phyloP scores from a whole-genome alignment of 2,888 invertebrate genomes.

The Philopedon plagiatum region DNA sequence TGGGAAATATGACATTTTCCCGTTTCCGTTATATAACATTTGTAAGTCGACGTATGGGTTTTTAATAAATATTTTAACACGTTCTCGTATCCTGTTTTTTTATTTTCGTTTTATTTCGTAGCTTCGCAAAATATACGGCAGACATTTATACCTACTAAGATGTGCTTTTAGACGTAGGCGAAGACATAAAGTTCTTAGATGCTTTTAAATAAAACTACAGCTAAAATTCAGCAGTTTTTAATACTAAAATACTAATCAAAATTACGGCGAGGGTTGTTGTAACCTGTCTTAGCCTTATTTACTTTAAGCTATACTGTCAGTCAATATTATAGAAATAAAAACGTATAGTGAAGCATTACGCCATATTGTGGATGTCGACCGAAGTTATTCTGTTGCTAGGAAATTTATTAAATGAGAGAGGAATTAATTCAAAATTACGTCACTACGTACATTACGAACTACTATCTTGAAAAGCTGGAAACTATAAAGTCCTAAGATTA shows the following conservation, averaged over 20 bases:
- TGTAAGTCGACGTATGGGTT: constrained; percentile 47
- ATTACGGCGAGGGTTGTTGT: too few relatives aligned
- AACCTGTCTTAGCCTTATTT: too few relatives aligned
- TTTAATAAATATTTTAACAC: constrained; percentile 51
- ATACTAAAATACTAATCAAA: neutral
- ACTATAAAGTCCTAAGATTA: too few relatives aligned
- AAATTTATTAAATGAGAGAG: too few relatives aligned
- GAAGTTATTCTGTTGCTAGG: too few relatives aligned
- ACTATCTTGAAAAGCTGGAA: too few relatives aligned
- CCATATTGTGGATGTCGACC: too few relatives aligned
- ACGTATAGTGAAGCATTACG: too few relatives aligned
- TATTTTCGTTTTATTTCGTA: constrained; percentile 39
- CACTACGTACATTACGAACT: too few relatives aligned
- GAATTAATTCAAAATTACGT: too few relatives aligned
- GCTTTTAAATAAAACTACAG: neutral
- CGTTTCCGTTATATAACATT: constrained; percentile 40
- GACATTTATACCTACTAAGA: constrained; percentile 47
- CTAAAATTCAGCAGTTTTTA: neutral
- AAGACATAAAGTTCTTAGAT: constrained; percentile 35
- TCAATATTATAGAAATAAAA: too few relatives aligned
- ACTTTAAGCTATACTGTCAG: too few relatives aligned
- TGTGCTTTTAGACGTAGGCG: constrained; percentile 30
- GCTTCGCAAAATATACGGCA: constrained; percentile 33
- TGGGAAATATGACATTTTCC: constrained; percentile 46
- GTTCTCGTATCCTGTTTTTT: constrained; percentile 39